Evolutionary conservation across 2,797 vertebrate species (phyloP).

Genomic region (Microchirus variegatus): DNA sequence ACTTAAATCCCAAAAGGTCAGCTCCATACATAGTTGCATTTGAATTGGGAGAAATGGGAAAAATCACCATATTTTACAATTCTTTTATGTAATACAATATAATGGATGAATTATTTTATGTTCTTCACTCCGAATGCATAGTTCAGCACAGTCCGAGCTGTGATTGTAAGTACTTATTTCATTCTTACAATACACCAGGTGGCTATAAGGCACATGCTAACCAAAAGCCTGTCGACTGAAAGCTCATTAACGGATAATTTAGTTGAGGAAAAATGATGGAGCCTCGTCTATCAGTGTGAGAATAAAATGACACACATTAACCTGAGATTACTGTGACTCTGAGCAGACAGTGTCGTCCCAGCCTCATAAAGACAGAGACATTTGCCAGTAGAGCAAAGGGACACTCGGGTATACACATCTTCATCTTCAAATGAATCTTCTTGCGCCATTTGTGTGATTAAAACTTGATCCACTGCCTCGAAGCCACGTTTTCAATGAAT

Average conservation of each 20-base stretch:
- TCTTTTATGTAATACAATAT: no score
- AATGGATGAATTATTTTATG: no score
- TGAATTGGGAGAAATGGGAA: no score
- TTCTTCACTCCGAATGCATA: neutral
- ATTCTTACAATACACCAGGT: neutral
- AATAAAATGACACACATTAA: conserved; percentile 30
- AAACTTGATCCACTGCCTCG: no score
- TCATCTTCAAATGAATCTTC: neutral
- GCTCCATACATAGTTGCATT: no score
- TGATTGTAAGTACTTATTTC: conserved; percentile 11
- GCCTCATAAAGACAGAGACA: conserved; percentile 2
- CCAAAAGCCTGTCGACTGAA: conserved; percentile 27
- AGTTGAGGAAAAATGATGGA: conserved; percentile 18
- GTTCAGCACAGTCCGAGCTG: neutral
- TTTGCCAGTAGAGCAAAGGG: neutral
- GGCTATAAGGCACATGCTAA: conserved; percentile 16
- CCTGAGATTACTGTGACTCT: conserved; percentile 22
- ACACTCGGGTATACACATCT: neutral
- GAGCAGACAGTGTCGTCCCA: conserved; percentile 6
- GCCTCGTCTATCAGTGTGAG: conserved; percentile 26
- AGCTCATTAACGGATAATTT: conserved; percentile 49
- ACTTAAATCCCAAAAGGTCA: no score
- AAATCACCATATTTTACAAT: no score
- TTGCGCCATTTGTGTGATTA: neutral
- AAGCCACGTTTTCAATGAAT: no score